phyloP scores from a whole-genome alignment of 2,888 invertebrate species.

The Sycophila texana region DNA sequence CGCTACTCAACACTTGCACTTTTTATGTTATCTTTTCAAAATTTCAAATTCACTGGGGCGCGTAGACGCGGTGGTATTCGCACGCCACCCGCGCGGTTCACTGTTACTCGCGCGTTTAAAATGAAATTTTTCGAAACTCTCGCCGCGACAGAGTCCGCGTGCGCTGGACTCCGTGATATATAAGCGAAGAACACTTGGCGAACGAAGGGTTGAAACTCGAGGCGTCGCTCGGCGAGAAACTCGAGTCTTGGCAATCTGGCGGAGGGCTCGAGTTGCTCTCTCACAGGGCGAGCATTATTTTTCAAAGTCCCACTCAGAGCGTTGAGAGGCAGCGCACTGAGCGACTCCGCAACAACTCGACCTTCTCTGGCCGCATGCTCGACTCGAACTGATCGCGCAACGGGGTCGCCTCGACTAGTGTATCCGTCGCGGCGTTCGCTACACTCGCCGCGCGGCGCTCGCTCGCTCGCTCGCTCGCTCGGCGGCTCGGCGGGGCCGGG shows the following conservation, averaged over 20 bases:
- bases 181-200: neutral
- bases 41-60: neutral
- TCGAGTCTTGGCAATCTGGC: neutral
- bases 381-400: slow-evolving; percentile 59
- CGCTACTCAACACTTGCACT: slow-evolving; percentile 10
- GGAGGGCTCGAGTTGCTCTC: neutral
- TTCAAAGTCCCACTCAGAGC: slow-evolving; percentile 23
- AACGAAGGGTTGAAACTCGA: neutral
- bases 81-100: neutral
- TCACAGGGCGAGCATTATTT: slow-evolving; percentile 30
- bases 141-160: neutral
- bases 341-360: slow-evolving; percentile 25
- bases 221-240: too few relatives aligned
- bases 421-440: slow-evolving; percentile 27
- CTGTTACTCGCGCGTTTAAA: neutral
- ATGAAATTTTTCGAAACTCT: neutral
- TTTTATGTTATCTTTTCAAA: neutral
- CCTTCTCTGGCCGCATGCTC: slow-evolving; percentile 59
- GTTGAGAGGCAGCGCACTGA: slow-evolving; percentile 5
- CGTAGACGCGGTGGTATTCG: too few relatives aligned
- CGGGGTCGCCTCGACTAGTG: slow-evolving; percentile 58
- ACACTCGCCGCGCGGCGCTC: slow-evolving; percentile 2
- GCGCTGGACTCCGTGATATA: neutral
- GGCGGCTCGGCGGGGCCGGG: slow-evolving; percentile 3
- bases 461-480: slow-evolving; percentile 9